phyloP scores from a whole-genome alignment of 2,113 vertebrate species.

The Urocitellus parryii region DNA sequence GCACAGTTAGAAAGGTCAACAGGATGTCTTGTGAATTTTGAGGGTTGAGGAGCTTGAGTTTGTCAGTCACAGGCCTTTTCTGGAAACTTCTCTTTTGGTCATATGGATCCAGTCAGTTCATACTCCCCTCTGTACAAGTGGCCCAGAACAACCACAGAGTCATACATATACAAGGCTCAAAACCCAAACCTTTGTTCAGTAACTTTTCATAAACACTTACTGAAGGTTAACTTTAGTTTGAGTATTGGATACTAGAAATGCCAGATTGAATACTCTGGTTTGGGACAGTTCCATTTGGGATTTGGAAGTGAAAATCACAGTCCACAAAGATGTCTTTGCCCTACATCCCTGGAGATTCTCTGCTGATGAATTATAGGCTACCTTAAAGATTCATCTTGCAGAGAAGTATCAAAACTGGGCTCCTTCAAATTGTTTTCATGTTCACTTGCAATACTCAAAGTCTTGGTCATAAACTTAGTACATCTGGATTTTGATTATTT shows the following conservation, averaged over 20 bases:
- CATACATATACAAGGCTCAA: not conserved
- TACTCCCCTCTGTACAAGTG: not conserved
- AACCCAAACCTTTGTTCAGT: not conserved
- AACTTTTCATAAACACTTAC: not conserved
- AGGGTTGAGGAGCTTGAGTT: not conserved
- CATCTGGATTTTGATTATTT: constrained; percentile 1
- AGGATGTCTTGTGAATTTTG: not conserved
- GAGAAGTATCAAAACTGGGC: not conserved
- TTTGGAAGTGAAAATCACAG: not conserved
- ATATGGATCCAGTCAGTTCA: not conserved
- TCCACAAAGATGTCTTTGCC: not conserved
- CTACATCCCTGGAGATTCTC: not conserved
- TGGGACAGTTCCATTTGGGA: not conserved
- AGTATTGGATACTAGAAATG: not conserved
- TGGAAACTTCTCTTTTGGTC: not conserved
- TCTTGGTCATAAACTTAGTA: not conserved
- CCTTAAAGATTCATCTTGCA: not conserved
- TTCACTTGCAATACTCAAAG: not conserved
- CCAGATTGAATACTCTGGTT: not conserved
- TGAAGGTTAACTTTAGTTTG: not conserved
- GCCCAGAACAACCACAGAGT: not conserved
- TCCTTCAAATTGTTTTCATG: not conserved
- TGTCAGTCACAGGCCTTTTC: not conserved
- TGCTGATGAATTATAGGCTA: not conserved
- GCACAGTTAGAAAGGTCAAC: not conserved